phyloP scores from a whole-genome alignment of 2,797 vertebrate species.

The Chaenodraco wilsoni region DNA sequence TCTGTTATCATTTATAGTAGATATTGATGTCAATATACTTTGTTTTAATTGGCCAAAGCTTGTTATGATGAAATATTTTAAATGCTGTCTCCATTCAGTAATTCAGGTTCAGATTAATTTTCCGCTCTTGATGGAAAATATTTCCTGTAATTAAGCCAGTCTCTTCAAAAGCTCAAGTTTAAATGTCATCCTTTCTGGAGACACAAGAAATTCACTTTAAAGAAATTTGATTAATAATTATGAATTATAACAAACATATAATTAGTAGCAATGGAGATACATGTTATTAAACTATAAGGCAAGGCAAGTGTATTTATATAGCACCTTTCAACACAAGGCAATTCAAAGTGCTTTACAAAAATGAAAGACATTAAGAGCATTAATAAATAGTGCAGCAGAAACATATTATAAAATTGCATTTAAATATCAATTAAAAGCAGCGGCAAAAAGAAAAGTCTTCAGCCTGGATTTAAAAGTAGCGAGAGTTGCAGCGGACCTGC shows the following conservation, averaged over 20 bases:
- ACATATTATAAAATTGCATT: no score
- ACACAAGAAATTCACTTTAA: slow-evolving; percentile 13
- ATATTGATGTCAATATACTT: slow-evolving; percentile 30
- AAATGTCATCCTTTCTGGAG: slow-evolving; percentile 32
- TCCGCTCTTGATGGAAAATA: slow-evolving; percentile 47
- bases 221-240: slow-evolving; percentile 14
- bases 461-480: no score
- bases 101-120: slow-evolving; percentile 42
- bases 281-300: neutral
- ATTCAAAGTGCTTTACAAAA: no score
- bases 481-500: no score
- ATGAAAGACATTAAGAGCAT: no score
- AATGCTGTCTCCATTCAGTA: slow-evolving; percentile 12
- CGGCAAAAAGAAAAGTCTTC: no score
- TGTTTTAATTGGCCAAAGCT: slow-evolving; percentile 41
- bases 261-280: neutral
- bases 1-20: slow-evolving; percentile 31
- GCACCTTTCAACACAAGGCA: no score
- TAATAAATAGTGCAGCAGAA: no score
- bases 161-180: slow-evolving; percentile 48
- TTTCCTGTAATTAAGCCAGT: slow-evolving; percentile 53
- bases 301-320: no score
- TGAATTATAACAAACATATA: slow-evolving; percentile 9
- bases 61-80: slow-evolving; percentile 46
- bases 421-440: no score